Evolutionary conservation across 2,113 vertebrate species (phyloP).

Genomic region (Sceloporus undulatus): DNA sequence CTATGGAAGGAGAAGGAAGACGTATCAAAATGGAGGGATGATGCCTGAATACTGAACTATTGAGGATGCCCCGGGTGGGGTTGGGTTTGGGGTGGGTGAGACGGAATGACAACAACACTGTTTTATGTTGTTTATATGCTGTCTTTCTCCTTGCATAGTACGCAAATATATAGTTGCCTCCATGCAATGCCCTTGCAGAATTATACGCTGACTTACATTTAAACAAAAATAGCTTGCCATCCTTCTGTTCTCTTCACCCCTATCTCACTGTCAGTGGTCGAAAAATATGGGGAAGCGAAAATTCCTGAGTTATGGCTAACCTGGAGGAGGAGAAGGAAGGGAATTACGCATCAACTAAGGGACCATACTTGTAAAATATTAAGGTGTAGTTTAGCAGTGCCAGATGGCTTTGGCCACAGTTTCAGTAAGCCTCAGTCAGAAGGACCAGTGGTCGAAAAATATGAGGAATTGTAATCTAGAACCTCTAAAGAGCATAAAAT

Average conservation of each 20-base stretch:
- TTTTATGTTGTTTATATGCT: too few species aligned
- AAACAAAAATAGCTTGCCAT: neutral
- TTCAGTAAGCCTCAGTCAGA: too few species aligned
- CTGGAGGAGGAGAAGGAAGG: neutral
- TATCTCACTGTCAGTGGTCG: too few species aligned
- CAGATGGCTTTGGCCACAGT: too few species aligned
- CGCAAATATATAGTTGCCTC: too few species aligned
- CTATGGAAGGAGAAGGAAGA: neutral
- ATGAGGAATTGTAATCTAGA: neutral
- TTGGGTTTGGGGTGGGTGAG: too few species aligned
- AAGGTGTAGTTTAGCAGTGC: neutral
- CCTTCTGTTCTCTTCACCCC: neutral
- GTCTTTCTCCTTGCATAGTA: too few species aligned
- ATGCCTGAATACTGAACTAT: neutral
- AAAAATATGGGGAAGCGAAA: neutral
- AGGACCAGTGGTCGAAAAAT: neutral
- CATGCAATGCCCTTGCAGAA: too few species aligned
- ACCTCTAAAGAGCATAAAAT: neutral
- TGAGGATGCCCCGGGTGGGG: too few species aligned
- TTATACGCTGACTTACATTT: neutral
- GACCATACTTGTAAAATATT: neutral
- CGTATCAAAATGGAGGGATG: neutral
- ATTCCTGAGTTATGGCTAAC: neutral
- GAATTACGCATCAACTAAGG: neutral
- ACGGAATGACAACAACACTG: too few species aligned